These are phyloP conservation scores for Latrodectus hesperus DNA, from an alignment of 2,888 invertebrate species.

Conservation along the genomic window DNA sequence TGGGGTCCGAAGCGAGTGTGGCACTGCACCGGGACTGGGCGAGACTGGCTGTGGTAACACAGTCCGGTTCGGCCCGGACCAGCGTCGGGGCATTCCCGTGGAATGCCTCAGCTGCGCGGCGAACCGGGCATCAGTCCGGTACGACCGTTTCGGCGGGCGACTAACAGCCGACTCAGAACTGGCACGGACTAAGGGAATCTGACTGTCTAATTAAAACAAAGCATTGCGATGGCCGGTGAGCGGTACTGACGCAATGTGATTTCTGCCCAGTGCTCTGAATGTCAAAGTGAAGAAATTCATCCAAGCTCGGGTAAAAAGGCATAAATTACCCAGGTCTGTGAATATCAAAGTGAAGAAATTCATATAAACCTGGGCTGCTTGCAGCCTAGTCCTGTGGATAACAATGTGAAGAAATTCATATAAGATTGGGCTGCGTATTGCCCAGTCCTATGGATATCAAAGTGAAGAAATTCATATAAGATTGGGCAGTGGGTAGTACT, in stretches of 20 bases:
- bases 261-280: conserved; percentile 77
- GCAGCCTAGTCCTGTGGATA: too few species aligned
- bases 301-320: conserved; percentile 76
- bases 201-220: conserved; percentile 78
- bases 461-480: too few species aligned
- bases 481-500: too few species aligned
- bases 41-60: conserved; percentile 65
- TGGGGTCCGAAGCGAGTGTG: conserved; percentile 77
- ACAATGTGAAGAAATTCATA: too few species aligned
- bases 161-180: conserved; percentile 72
- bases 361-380: too few species aligned
- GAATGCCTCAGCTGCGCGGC: conserved; percentile 73
- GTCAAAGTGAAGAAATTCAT: conserved; percentile 76
- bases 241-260: conserved; percentile 76
- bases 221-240: conserved; percentile 74
- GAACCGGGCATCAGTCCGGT: background rate
- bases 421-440: too few species aligned
- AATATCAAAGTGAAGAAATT: too few species aligned
- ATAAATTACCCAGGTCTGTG: too few species aligned
- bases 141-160: too few species aligned
- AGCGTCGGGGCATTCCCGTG: conserved; percentile 72
- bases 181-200: conserved; percentile 76
- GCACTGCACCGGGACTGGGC: conserved; percentile 72
- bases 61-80: conserved; percentile 71
- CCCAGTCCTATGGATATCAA: too few species aligned